These are phyloP conservation scores for Drosophila tanythrix DNA, from an alignment of 2,888 invertebrate genomes.

Conservation along the genomic window DNA sequence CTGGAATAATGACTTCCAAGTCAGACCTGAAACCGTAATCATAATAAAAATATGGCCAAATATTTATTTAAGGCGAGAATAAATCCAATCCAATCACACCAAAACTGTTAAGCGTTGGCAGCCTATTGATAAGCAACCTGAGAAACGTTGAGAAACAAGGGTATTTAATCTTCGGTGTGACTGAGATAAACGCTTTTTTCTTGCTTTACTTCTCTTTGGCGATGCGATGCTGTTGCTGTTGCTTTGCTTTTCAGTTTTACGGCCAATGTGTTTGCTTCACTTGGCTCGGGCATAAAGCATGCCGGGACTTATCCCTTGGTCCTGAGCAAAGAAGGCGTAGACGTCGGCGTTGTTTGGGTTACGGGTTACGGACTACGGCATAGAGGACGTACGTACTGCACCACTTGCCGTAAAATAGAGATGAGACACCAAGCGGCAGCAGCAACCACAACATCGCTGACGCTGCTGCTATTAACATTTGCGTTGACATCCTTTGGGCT, in stretches of 20 bases:
- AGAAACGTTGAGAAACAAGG: neutral
- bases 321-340: slow-evolving; percentile 9
- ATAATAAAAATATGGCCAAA: neutral
- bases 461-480: slow-evolving; percentile 75
- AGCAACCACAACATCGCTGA: slow-evolving; percentile 25
- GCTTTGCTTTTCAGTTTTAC: slow-evolving; percentile 50
- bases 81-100: no score
- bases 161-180: neutral
- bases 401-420: slow-evolving; percentile 51
- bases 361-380: slow-evolving; percentile 18
- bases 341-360: slow-evolving; percentile 14
- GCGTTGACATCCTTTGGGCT: slow-evolving; percentile 72
- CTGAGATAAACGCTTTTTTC: neutral
- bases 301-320: slow-evolving; percentile 25
- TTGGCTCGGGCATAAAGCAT: slow-evolving; percentile 57
- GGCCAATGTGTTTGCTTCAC: slow-evolving; percentile 58
- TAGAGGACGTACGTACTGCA: slow-evolving; percentile 39
- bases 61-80: neutral
- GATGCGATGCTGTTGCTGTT: slow-evolving; percentile 17
- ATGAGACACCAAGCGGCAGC: slow-evolving; percentile 30
- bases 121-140: accelerated
- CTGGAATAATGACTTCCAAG: neutral
- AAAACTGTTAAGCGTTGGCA: neutral
- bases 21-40: neutral
- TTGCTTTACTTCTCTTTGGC: slow-evolving; percentile 14